Base-by-base conservation (phyloP, 2,113 vertebrate species). In the Lutjanus erythropterus region DNA sequence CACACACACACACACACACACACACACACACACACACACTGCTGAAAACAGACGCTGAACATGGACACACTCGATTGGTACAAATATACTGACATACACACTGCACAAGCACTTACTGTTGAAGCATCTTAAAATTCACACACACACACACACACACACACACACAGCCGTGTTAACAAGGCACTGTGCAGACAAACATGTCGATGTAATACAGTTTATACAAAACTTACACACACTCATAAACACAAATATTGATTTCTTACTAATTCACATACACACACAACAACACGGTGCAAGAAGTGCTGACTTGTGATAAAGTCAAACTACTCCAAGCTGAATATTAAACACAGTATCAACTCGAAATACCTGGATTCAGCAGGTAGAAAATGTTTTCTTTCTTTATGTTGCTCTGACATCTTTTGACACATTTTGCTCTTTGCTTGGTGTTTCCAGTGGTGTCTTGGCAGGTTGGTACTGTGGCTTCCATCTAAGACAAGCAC, bases 1-100 rank as follows among this genome's bases (percentile, higher is more conserved):
- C n/a, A 35, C 16, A 76, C 50, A 52, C 33, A 65, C 41, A 73
- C 71, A 80, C 71, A 73, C 71, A 69, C 41, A 88, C 78, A 77
- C 47, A 58, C 70, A 52, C 41, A 21, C 21, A 79, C 70, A 72
- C 70, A 68, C 41, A 88, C 78, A 78, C 44, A 53, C 71, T 37
- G 49, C 81, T 78, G 66, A 71, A 62, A 44, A 71, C 41, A 70
- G 27, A 83, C 50, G 23, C 55, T 19, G 3, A 62, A 68, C 37
- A 35, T 61, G 5, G 16, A 83, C 71, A 65, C 71, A 72, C 71
- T 50, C 1, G 2, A 23, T 12, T 25, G 25, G 41, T 72, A 39
- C 31, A 61, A 50, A 55, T 71, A 58, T 9, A 61, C 58, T 27
- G 18, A 56, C 19, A 16, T 9, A 41, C 59, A 78, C 69, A 39